Percentiles rank a stretch among this genome's conserved stretches.
Conservation (phyloP, 2,797 vertebrate species). For the Anguilla megastoma region DNA sequence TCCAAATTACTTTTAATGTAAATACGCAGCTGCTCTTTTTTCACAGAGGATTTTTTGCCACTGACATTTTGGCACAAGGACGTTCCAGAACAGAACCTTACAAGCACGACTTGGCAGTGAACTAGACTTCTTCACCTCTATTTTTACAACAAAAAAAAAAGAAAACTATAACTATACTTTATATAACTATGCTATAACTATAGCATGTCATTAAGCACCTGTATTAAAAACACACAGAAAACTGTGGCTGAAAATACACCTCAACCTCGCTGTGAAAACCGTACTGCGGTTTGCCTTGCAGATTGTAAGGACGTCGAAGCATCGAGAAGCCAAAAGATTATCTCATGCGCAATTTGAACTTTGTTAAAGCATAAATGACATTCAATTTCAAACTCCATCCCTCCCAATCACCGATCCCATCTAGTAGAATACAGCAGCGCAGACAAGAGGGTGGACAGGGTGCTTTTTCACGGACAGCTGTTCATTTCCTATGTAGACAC, state of each 20-base stretch:
- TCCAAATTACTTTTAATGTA: conserved; percentile 70
- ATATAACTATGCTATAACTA: background rate
- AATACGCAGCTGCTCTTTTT: conserved; percentile 62
- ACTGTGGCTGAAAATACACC: background rate
- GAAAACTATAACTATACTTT: background rate
- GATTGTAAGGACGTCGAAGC: conserved; percentile 62
- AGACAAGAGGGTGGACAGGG: conserved; percentile 63
- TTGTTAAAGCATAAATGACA: conserved; percentile 68
- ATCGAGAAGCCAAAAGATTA: conserved; percentile 53
- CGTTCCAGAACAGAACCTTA: conserved; percentile 11
- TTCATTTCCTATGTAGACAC: conserved; percentile 65
- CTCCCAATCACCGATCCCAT: conserved; percentile 51
- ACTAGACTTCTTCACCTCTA: background rate
- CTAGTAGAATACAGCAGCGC: conserved; percentile 67
- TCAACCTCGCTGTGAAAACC: background rate
- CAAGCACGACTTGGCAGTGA: background rate
- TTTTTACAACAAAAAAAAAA: conserved; percentile 31
- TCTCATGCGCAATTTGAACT: conserved; percentile 69
- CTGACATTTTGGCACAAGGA: conserved; percentile 55
- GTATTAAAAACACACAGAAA: conserved; percentile 41
- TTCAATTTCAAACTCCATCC: conserved; percentile 66
- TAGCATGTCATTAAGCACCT: conserved; percentile 19
- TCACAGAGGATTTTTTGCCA: conserved; percentile 59
- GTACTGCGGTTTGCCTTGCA: conserved; percentile 50
- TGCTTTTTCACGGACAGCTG: conserved; percentile 70